Conservation (phyloP, 1,140 invertebrate species). For the Bombus turneri region DNA sequence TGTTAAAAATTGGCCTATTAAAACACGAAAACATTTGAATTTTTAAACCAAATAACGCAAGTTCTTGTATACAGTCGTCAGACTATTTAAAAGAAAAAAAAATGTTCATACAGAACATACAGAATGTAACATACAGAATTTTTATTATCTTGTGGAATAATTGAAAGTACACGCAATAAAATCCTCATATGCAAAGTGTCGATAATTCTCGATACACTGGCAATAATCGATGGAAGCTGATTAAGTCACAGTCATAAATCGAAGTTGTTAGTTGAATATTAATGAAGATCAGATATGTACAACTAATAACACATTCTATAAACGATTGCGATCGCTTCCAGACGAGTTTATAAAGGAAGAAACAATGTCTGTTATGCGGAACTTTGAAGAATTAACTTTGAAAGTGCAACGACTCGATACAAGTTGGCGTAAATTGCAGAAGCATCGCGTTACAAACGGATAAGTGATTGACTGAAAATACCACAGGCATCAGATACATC, state of each 20-base stretch:
- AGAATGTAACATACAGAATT: background rate
- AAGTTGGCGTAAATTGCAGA: slow-evolving; percentile 1
- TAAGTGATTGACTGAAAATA: slow-evolving; percentile 5
- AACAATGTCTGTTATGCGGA: background rate
- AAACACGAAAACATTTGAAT: background rate
- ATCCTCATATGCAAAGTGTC: background rate
- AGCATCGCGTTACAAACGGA: background rate
- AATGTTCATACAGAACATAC: background rate
- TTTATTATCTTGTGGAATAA: background rate
- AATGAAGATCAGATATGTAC: background rate
- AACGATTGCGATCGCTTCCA: background rate
- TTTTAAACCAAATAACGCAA: background rate
- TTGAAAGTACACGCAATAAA: background rate
- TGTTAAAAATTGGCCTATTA: background rate
- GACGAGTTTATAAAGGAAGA: background rate
- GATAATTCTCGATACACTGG: background rate
- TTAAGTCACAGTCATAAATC: slow-evolving; percentile 13
- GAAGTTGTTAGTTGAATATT: slow-evolving; percentile 6
- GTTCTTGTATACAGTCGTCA: too few relatives aligned
- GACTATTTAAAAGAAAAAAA: background rate
- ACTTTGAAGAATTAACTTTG: background rate
- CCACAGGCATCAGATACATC: background rate
- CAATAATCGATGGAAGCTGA: background rate
- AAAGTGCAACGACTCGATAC: slow-evolving; percentile 3
- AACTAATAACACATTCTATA: slow-evolving; percentile 4